A percentile compares a stretch with the other conserved stretches of the same genome.
Evolutionary conservation across 2,888 invertebrate genomes (phyloP).

Genomic region (Heliconius ismenius): DNA sequence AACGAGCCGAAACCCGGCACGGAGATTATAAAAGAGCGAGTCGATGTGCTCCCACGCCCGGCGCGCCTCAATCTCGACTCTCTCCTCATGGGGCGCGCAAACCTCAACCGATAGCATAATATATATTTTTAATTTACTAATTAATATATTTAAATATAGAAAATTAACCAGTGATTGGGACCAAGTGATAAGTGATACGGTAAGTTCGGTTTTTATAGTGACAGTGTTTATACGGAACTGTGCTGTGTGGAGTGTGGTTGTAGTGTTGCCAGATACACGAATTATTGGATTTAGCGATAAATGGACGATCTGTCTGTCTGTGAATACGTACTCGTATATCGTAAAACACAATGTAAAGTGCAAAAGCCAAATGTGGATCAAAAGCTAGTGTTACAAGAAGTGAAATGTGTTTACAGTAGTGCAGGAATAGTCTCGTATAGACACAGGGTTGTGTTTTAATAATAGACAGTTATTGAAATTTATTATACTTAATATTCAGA

Average conservation of each 20-base stretch:
- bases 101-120: conserved; percentile 73
- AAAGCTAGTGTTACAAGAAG: conserved; percentile 67
- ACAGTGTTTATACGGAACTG: conserved; percentile 67
- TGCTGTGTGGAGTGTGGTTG: conserved; percentile 73
- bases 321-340: conserved; percentile 22
- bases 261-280: conserved; percentile 62
- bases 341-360: conserved; percentile 33
- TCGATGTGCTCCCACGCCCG: conserved; percentile 73
- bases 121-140: conserved; percentile 53
- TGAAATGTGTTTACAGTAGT: conserved; percentile 47
- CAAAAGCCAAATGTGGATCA: conserved; percentile 43
- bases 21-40: conserved; percentile 79
- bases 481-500: conserved; percentile 23
- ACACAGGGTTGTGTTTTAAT: conserved; percentile 19
- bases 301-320: conserved; percentile 56
- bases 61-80: conserved; percentile 73
- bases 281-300: conserved; percentile 56
- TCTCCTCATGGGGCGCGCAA: conserved; percentile 80
- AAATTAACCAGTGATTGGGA: conserved; percentile 68
- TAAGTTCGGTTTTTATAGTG: conserved; percentile 69
- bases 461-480: conserved; percentile 19
- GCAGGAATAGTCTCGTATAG: conserved; percentile 24
- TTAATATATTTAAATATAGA: conserved; percentile 51
- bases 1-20: conserved; percentile 68
- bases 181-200: conserved; percentile 81